Evolutionary conservation across 2,888 invertebrate genomes (phyloP).

Genomic region (Dryobotodes eremita): DNA sequence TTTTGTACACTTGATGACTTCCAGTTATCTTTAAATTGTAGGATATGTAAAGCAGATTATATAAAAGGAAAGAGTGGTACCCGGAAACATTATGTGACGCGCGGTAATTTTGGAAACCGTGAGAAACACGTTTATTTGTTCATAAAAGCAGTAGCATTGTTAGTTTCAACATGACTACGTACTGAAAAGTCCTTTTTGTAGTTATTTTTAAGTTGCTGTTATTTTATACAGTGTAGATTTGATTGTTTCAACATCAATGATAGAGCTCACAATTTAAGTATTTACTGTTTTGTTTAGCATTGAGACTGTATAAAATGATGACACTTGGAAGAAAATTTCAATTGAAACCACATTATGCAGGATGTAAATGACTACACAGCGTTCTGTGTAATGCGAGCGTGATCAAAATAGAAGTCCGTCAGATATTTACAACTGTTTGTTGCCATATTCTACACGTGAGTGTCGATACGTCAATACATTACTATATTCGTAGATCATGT

Average conservation of each 20-base stretch:
- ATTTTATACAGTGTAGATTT: not conserved
- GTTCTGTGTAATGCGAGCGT: not conserved
- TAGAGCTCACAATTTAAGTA: not conserved
- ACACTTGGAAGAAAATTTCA: not conserved
- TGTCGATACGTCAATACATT: too few species aligned
- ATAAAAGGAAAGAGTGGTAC: conserved; percentile 33
- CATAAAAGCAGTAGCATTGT: conserved; percentile 23
- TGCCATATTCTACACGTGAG: not conserved
- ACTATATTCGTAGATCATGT: not conserved
- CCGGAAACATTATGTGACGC: conserved; percentile 13
- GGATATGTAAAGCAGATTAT: conserved; percentile 21
- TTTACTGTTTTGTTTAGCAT: too few species aligned
- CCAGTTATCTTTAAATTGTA: conserved; percentile 11
- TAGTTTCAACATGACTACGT: not conserved
- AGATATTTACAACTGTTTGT: not conserved
- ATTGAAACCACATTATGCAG: not conserved
- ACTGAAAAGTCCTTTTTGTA: conserved; percentile 19
- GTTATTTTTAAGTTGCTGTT: not conserved
- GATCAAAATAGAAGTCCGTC: conserved; percentile 9
- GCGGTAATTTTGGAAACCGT: conserved; percentile 39
- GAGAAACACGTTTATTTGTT: conserved; percentile 44
- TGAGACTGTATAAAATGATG: too few species aligned
- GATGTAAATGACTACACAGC: not conserved
- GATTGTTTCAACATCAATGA: not conserved
- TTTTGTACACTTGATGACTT: not conserved